Conservation (phyloP, 2,113 vertebrate species). For the Lathamus discolor region DNA sequence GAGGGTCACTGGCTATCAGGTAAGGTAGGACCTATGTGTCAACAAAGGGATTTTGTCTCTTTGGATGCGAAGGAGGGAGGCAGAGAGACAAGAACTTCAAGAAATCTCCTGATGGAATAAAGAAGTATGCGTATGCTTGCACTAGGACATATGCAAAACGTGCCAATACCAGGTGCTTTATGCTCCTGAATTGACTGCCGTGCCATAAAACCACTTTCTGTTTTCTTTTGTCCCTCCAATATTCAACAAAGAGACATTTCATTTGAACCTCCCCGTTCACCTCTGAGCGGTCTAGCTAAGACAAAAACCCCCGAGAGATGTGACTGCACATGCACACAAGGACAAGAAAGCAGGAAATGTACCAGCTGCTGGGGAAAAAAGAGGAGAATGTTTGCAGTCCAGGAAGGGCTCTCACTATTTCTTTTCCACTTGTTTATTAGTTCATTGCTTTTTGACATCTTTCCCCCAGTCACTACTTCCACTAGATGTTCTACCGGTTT, state of each 20-base stretch:
- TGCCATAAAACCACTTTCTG: not conserved
- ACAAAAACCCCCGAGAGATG: not conserved
- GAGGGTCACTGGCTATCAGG: not conserved
- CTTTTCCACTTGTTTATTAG: constrained; percentile 22
- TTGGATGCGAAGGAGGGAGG: not conserved
- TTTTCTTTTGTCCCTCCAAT: constrained; percentile 7
- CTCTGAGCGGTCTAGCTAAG: not conserved
- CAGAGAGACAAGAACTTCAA: not conserved
- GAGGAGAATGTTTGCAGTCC: not conserved
- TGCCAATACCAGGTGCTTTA: not conserved
- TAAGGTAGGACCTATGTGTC: not conserved
- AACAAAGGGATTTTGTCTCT: not conserved
- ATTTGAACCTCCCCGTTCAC: constrained; percentile 17
- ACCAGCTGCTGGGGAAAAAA: not conserved
- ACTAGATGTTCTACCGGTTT: not conserved
- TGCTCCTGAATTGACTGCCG: not conserved
- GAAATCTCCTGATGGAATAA: not conserved
- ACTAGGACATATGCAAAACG: accelerated
- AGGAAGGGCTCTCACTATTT: constrained; percentile 1
- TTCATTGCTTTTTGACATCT: constrained; percentile 35
- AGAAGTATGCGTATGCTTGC: not conserved
- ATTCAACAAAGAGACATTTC: not conserved
- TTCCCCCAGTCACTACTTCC: not conserved
- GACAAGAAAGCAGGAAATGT: constrained; percentile 40
- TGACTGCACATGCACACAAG: not conserved